Evolutionary conservation across 2,113 vertebrate genomes (phyloP), one percentile per base, ranked within the genome.

Genomic region (Oreocharis arfaki): DNA sequence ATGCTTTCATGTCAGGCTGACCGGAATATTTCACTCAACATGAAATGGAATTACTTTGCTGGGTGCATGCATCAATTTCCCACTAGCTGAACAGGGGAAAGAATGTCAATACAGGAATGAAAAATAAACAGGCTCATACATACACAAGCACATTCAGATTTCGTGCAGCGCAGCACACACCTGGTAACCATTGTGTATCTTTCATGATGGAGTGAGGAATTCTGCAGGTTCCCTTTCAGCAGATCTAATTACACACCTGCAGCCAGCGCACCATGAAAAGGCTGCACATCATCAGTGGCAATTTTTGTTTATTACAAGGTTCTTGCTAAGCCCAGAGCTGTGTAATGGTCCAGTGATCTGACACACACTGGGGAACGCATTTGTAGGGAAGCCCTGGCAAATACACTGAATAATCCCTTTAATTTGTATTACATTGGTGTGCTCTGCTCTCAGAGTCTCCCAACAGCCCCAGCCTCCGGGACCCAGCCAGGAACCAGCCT

Each of bases 281-380:
- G 42, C 84, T 82, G 81, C 61, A 35, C 60, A 18, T 5, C 65
- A 21, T 7, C 75, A 33, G 24, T 1, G 27, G 3, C 35, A 71
- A 8, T 11, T 13, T 24, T 3, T 32, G 69, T 24, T 70, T 37
- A 6, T 21, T 10, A 23, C 37, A 28, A 28, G 82, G 3, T 11
- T 22, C 75, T 59, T 39, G 41, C 41, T 46, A 69, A 76, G 23
- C 20, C 49, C 71, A 69, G 70, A 32, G 49, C 35, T 32, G 6
- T 5, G 37, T 12, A 15, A 44, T 0, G 26, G 46, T 11, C 7
- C 73, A 22, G 39, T 6, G 74, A 61, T 27, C 46, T 70, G 85
- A 57, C 76, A 88, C 39, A 9, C 28, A 0, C 59, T 24, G 1
- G 4, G 79, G 65, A 86, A 11, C 0, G 16, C 4, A 1, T 35